These are phyloP conservation scores for Dorcus hopei DNA, from an alignment of 2,888 invertebrate genomes.

Conservation along the genomic window DNA sequence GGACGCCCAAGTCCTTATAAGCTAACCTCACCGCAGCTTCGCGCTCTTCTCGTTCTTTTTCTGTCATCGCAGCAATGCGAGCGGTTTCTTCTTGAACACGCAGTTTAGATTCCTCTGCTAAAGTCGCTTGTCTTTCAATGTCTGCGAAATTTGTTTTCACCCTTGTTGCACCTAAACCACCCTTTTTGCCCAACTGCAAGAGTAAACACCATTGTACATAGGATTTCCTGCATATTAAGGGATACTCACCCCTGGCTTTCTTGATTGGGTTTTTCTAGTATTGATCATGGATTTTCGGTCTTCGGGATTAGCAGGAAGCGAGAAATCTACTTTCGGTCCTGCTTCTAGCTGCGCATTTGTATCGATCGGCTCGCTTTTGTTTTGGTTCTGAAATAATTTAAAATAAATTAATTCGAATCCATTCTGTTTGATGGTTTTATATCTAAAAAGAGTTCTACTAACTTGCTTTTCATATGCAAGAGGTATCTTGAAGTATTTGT, in stretches of 20 bases:
- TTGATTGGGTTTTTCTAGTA: slow-evolving; percentile 64
- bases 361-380: slow-evolving; percentile 6
- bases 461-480: too few species aligned
- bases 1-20: slow-evolving; percentile 69
- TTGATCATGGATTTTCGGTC: slow-evolving; percentile 69
- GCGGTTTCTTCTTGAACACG: slow-evolving; percentile 48
- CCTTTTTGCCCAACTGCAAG: slow-evolving; percentile 79
- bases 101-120: slow-evolving; percentile 68
- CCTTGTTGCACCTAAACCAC: slow-evolving; percentile 90
- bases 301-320: slow-evolving; percentile 20
- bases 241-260: slow-evolving; percentile 64
- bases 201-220: neutral
- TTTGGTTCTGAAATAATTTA: slow-evolving; percentile 3
- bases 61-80: slow-evolving; percentile 47
- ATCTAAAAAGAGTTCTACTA: too few species aligned
- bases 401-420: too few species aligned
- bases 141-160: slow-evolving; percentile 94
- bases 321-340: slow-evolving; percentile 43
- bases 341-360: slow-evolving; percentile 28
- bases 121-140: slow-evolving; percentile 85
- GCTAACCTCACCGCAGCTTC: slow-evolving; percentile 69
- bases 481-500: too few species aligned
- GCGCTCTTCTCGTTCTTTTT: slow-evolving; percentile 67
- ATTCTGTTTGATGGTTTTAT: too few species aligned
- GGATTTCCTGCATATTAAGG: neutral